These are phyloP conservation scores for Agrypnia vestita DNA, from an alignment of 1,140 invertebrate species.

Conservation along the genomic window DNA sequence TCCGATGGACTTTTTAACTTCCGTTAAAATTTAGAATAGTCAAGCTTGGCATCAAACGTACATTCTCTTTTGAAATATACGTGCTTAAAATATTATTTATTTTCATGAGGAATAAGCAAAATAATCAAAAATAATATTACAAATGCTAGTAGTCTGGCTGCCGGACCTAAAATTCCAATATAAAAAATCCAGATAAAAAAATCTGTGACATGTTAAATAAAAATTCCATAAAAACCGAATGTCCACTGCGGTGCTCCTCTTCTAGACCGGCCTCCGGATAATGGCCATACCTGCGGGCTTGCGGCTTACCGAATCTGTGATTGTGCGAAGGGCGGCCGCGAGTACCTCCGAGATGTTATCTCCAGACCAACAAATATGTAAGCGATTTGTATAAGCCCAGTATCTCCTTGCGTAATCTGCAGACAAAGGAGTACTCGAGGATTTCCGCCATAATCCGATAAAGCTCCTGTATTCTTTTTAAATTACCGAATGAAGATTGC, in stretches of 20 bases:
- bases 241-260: background rate
- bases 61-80: too few relatives aligned
- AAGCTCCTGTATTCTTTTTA: slow-evolving; percentile 55
- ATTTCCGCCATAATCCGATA: slow-evolving; percentile 60
- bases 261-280: background rate
- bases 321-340: slow-evolving; percentile 2
- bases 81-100: too few relatives aligned
- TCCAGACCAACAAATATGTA: slow-evolving; percentile 52
- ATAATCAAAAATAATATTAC: too few relatives aligned
- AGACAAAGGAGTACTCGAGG: slow-evolving; percentile 53
- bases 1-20: too few relatives aligned
- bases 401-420: slow-evolving; percentile 58
- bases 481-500: slow-evolving; percentile 57
- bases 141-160: too few relatives aligned
- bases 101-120: too few relatives aligned
- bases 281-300: slow-evolving; percentile 18
- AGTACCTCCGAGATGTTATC: slow-evolving; percentile 55
- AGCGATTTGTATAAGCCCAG: slow-evolving; percentile 54
- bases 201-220: too few relatives aligned
- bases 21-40: too few relatives aligned
- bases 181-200: too few relatives aligned
- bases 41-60: too few relatives aligned
- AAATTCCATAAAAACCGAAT: background rate
- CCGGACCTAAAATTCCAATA: too few relatives aligned
- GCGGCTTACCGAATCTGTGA: slow-evolving; percentile 24